Evolutionary conservation across 2,113 vertebrate genomes (phyloP).

Genomic region (Pelvicachromis taeniatus): DNA sequence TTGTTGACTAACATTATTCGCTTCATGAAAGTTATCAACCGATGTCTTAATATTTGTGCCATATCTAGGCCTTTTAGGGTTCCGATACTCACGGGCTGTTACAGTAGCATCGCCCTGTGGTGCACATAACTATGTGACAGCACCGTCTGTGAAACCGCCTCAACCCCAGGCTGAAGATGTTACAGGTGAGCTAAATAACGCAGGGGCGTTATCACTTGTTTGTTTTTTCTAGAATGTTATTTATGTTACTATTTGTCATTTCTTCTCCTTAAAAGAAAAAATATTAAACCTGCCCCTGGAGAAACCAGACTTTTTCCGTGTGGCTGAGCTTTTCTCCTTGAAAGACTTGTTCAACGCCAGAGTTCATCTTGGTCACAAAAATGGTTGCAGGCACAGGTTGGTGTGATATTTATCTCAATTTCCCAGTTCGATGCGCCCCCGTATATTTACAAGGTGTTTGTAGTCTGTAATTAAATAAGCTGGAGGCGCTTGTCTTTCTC

Average conservation of each 20-base stretch:
- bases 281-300: slow-evolving; percentile 73
- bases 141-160: slow-evolving; percentile 8
- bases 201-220: background rate
- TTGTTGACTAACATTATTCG: background rate
- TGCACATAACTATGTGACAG: slow-evolving; percentile 31
- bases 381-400: slow-evolving; percentile 87
- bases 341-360: slow-evolving; percentile 87
- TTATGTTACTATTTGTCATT: background rate
- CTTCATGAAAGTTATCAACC: background rate
- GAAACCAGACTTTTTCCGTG: slow-evolving; percentile 83
- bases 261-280: slow-evolving; percentile 14
- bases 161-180: background rate
- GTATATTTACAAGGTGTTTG: background rate
- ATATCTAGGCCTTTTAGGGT: slow-evolving; percentile 45
- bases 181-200: slow-evolving; percentile 23
- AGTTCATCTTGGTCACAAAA: slow-evolving; percentile 93
- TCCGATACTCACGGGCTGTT: slow-evolving; percentile 16
- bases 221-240: fast-evolving
- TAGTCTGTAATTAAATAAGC: background rate
- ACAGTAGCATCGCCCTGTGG: background rate
- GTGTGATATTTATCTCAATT: background rate
- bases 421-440: background rate
- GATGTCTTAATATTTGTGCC: background rate
- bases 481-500: background rate
- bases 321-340: slow-evolving; percentile 85